Percentiles rank a stretch among this genome's conserved stretches.
Conservation (phyloP, 2,888 invertebrate genomes). For the Erpobdella octoculata region DNA sequence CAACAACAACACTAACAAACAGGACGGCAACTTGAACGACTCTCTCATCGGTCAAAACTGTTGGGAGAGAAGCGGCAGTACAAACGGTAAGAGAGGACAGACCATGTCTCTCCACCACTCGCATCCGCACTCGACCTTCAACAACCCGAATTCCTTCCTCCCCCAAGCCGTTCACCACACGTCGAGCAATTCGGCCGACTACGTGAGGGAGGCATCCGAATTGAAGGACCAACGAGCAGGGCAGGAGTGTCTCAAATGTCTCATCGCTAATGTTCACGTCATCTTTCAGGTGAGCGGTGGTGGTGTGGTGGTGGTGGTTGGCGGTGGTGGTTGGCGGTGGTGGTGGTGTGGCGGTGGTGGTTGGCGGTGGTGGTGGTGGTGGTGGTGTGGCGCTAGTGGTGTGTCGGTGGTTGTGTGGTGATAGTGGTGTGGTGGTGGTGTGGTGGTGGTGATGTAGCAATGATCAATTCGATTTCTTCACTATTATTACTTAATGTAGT, state of each 20-base stretch:
- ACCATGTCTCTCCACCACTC: constrained; percentile 1
- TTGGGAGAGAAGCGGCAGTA: not conserved
- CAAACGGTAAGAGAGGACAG: not conserved
- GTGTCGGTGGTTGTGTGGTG: too few relatives aligned
- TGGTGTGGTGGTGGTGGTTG: not conserved
- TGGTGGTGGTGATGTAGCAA: too few relatives aligned
- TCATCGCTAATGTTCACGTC: not conserved
- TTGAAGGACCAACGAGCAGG: constrained; percentile 84
- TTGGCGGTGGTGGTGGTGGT: too few relatives aligned
- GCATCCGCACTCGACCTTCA: constrained; percentile 1
- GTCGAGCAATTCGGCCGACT: not conserved
- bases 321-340: not conserved
- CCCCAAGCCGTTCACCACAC: not conserved
- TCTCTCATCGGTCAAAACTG: not conserved
- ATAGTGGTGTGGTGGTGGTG: too few relatives aligned
- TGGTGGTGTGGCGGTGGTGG: too few relatives aligned
- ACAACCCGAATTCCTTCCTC: too few relatives aligned
- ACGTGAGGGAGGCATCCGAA: constrained; percentile 54
- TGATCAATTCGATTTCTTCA: too few relatives aligned
- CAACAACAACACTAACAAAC: constrained; percentile 62
- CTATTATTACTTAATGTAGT: too few relatives aligned
- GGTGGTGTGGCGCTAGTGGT: too few relatives aligned
- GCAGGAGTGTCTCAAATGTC: constrained; percentile 76
- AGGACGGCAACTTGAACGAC: not conserved
- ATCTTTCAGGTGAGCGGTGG: not conserved